Evolutionary conservation across 2,888 invertebrate genomes (phyloP), one percentile per base, ranked within the genome.

Genomic region (Trichacis sp.): DNA sequence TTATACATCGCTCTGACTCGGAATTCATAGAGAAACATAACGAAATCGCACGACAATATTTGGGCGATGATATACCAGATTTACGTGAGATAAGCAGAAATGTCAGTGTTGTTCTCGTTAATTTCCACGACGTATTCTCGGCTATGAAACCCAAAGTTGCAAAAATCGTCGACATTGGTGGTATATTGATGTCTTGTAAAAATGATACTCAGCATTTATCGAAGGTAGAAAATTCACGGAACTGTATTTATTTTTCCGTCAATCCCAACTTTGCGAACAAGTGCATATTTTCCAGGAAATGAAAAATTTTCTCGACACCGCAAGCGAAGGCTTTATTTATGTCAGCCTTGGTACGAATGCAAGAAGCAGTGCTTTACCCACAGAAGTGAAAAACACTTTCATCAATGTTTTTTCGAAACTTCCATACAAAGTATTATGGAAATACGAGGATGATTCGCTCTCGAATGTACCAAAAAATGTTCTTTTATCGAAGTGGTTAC

Each of bases 321-420:
- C 74, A 5, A 55, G 29, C 0, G 20, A 70, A n/a, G 77, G 76
- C 3, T 73, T 77, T 19, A 68, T 77, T 12, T 77, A 70, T n/a
- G 64, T 77, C 5, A 75, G 71, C 47, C 36, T 77, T 33, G 77
- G 77, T 1, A 56, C 69, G 2, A 73, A 66, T 45, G 19, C 63
- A 11, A 48, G 47, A 3, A 56, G 70, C 14, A 38, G 50, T 1
- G 1, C 43, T 11, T 30, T 30, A 4, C 68, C 15, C 3, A 1
- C 14, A 0, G 2, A 58, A 1, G 19, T 64, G 2, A 49, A 46
- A 33, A 42, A 56, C 6, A 24, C 52, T 8, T 68, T 77, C 11
- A 15, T 57, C n/a, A 42, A 72, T 15, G 55, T 54, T 2, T 72
- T 77, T 47, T 46, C 70, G 0, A 68, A 68, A 15, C 58, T 76